phyloP scores from a whole-genome alignment of 35 echinoderm and acorn worm species.

The Patiria miniata region DNA sequence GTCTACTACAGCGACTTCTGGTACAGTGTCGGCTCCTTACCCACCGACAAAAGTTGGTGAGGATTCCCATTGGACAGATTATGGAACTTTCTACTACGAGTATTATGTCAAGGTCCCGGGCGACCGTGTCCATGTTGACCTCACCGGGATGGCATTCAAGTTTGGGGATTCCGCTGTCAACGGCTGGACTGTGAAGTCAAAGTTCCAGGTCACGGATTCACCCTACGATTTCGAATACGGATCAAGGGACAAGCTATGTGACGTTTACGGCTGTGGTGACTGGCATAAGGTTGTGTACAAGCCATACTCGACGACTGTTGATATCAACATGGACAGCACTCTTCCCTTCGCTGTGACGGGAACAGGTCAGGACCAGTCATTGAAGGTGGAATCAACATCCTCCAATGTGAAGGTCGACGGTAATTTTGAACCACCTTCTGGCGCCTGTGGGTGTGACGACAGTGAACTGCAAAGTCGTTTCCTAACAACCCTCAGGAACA shows the following conservation, averaged over 20 bases:
- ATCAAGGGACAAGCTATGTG: background rate
- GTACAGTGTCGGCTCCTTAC: background rate
- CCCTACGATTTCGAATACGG: background rate
- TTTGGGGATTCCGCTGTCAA: too few species aligned
- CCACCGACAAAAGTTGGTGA: background rate
- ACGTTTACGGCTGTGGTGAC: background rate
- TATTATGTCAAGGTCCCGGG: background rate
- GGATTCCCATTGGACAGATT: background rate
- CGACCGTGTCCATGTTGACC: background rate
- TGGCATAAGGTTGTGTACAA: background rate
- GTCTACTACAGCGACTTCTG: background rate
- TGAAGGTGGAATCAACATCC: background rate
- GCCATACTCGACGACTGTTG: background rate
- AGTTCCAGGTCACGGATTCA: too few species aligned
- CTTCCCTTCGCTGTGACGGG: background rate
- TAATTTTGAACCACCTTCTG: background rate
- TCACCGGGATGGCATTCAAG: background rate
- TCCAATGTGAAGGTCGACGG: background rate
- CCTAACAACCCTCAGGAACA: background rate
- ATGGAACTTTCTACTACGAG: background rate
- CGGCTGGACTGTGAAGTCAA: background rate
- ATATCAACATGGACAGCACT: background rate
- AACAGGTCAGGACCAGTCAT: background rate
- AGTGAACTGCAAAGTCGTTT: background rate
- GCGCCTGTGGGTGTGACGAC: background rate